Base-by-base conservation (phyloP, 2,113 vertebrate species). In the Odontophorus gujanensis region DNA sequence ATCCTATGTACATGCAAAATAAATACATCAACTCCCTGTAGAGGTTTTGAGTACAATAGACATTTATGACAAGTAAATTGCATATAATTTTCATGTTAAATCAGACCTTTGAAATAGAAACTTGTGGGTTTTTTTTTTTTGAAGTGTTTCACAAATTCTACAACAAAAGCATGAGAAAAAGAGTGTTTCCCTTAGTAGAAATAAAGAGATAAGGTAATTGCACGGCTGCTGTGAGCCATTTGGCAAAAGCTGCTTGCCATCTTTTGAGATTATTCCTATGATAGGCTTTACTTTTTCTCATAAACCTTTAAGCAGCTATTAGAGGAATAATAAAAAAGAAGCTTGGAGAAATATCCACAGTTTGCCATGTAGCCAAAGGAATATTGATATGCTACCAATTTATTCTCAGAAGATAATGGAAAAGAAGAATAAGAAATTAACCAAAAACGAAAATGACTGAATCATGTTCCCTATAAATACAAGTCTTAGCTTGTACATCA, bases 51-150 rank as follows among this genome's bases (percentile, higher is more conserved):
- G 72, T 82, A 95, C 69, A 95, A 85, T 73, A 95, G 94, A 95
- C 93, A 91, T 94, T 97, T 95, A 96, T 80, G 96, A 96, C 94
- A 97, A 96, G 86, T 69, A 96, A 97, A 97, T 97, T 96, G 80
- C 79, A 91, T 85, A 95, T 94, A 86, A 96, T 96, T 98, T 95
- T 96, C 93, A 93, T 95, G 92, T 91, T 95, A 97, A 97, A 72
- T 81, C 91, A 89, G 72, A 90, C 43, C 47, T 96, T 96, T 94
- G 95, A 95, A 96, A 95, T 11, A 94, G 67, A 96, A 32, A 32
- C 28, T 57, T 15, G 13, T 26, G 22, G 28, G 7, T 61, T 80
- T 84, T 89, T 83, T 16, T 20, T 34, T 59, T 34, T 36, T 62
- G 9, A 62, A 43, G 38, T 74, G 24, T 67, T 95, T 81, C 80